Evolutionary conservation across 2,113 vertebrate species (phyloP), one percentile per base, ranked within the genome.

Genomic region (Azemiops feae): DNA sequence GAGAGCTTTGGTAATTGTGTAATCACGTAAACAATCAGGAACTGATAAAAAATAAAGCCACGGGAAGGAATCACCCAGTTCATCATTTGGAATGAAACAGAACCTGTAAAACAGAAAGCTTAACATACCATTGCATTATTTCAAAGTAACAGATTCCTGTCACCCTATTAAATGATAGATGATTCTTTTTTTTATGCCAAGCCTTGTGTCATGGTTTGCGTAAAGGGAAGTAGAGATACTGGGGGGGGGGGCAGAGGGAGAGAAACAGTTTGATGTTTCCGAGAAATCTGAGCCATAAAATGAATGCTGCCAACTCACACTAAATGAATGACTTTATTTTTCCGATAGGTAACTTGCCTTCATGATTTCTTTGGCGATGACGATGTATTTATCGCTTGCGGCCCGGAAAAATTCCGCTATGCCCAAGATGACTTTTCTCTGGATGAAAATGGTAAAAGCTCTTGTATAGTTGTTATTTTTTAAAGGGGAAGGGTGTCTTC

Each of bases 291-390:
- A 93, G 64, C 86, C 87, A 16, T 88, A 1, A 81, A 47, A 91
- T 88, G 88, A 87, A 81, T 3, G 43, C 3, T 86, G 54, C 85
- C 88, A 95, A 93, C 94, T 95, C 92, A 95, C 94, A 94, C 0
- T 91, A 55, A 93, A 87, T 3, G 2, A 91, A 88, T 47, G 85
- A 92, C 94, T 97, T 91, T 97, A 90, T 94, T 97, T 95, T 96
- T 94, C 95, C 94, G 89, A 23, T 45, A 99, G 99, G 99, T 99
- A 90, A 99, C 99, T 95, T 99, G 99, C 96, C 99, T 99, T n/a
- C 99, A 99, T 45, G 99, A 99, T 97, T 99, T 99, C 98, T 99
- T 99, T 93, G 99, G 99, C 0, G 99, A 99, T 1, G 99, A 99
- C 4, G 99, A 99, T 22, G 99, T 99, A 93, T 99, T 99, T 94